Evolutionary conservation across 2,888 invertebrate species (phyloP).

Genomic region (Laothoe populi): DNA sequence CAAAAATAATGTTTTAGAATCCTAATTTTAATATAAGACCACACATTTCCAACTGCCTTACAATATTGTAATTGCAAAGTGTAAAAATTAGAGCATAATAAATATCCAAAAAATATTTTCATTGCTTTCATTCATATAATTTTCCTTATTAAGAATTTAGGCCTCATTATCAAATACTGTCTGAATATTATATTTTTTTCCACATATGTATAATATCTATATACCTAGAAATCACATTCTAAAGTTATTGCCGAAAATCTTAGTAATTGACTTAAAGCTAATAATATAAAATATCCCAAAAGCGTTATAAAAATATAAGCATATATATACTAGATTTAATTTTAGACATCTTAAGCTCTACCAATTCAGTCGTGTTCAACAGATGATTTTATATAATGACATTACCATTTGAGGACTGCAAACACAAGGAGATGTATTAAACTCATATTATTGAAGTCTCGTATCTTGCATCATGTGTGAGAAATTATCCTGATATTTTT

Average conservation of each 20-base stretch:
- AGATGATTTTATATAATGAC: constrained; percentile 25
- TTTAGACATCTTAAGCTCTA: constrained; percentile 55
- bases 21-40: constrained; percentile 40
- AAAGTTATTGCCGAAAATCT: constrained; percentile 66
- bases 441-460: neutral
- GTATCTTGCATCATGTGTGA: neutral
- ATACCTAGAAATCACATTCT: constrained; percentile 59
- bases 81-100: constrained; percentile 26
- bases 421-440: constrained; percentile 4
- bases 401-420: neutral
- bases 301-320: constrained; percentile 28
- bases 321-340: constrained; percentile 22
- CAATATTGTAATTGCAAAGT: constrained; percentile 27
- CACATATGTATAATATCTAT: constrained; percentile 30
- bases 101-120: constrained; percentile 31
- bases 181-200: constrained; percentile 38
- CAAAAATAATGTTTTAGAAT: constrained; percentile 9
- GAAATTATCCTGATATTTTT: neutral
- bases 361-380: constrained; percentile 43
- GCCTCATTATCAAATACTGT: constrained; percentile 41
- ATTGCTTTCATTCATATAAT: constrained; percentile 39
- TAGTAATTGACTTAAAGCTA: constrained; percentile 64
- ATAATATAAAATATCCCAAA: constrained; percentile 33
- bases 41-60: constrained; percentile 59
- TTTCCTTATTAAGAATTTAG: constrained; percentile 43